Percentiles rank a stretch among this genome's conserved stretches.
These are phyloP conservation scores for Morone chrysops DNA, from an alignment of 2,113 vertebrate genomes.

Conservation along the genomic window DNA sequence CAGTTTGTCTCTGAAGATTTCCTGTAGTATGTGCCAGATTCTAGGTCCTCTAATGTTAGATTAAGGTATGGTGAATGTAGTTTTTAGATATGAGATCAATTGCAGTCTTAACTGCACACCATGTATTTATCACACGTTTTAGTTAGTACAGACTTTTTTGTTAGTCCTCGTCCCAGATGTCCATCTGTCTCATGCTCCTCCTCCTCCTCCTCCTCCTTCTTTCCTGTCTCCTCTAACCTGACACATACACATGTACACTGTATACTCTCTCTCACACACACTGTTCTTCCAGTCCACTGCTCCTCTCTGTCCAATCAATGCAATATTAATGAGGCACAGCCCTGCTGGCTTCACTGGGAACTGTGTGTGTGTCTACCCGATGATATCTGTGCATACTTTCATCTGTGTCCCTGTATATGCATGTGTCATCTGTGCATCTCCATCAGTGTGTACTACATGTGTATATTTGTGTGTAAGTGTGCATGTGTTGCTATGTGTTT, in stretches of 20 bases:
- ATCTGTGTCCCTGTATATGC: not conserved
- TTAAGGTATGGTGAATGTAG: too few relatives aligned
- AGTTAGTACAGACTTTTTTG: not conserved
- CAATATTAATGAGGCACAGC: conserved; percentile 76
- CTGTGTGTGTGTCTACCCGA: not conserved
- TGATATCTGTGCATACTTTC: not conserved
- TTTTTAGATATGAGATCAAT: conserved; percentile 3
- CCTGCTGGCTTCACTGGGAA: conserved; percentile 46
- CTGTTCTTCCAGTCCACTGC: conserved; percentile 58
- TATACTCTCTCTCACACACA: conserved; percentile 3
- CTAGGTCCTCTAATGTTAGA: not conserved
- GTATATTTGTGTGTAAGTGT: not conserved
- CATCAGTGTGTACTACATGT: not conserved
- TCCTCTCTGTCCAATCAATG: conserved; percentile 71
- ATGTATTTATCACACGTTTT: not conserved
- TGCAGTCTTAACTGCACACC: not conserved
- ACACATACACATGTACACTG: conserved; percentile 17
- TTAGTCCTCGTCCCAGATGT: not conserved
- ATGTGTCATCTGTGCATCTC: not conserved
- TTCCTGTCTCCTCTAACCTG: not conserved
- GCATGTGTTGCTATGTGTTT: not conserved
- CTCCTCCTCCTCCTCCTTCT: not conserved
- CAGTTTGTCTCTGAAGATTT: not conserved
- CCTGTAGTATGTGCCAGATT: not conserved
- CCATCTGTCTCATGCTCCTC: not conserved